Base-by-base conservation (phyloP, 2,113 vertebrate genomes). In the Larimichthys polyactis region DNA sequence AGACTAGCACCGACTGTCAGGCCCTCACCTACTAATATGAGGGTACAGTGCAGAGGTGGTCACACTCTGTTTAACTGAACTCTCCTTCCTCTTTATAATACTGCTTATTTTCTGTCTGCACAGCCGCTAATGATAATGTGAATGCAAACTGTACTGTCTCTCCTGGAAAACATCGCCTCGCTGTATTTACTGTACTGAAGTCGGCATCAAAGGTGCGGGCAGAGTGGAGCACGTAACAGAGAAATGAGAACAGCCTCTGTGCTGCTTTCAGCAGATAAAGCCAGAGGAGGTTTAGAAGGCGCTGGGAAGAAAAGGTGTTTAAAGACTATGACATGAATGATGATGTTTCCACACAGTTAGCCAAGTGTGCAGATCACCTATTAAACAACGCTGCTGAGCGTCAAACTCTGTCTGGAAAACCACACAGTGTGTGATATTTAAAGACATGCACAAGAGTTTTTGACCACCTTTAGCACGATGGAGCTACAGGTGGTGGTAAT, bases 101-200 rank as follows among this genome's bases (percentile, higher is more conserved):
- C 68, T 75, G 72, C 71, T 84, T 71, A 79, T 87, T 87, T 85
- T 68, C 51, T 65, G 68, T 87, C 79, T 82, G 81, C 9, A 19
- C 36, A 19, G 51, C 8, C 22, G 16, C 71, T 82, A 78, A 74
- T 81, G 77, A 78, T 63, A 63, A 79, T 75, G 58, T n/a, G 46
- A 84, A 58, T 11, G 44, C 51, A 63, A 69, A 32, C 7, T 9
- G 8, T 40, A 40, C 36, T 40, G 10, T 17, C 29, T 36, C 40
- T 68, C 54, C 44, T 64, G 71, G 59, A 72, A 79, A 79, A 74
- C 68, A 83, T 20, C 48, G 11, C 54, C 32, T 62, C 14, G 43
- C 63, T 24, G 29, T 40, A 40, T 9, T 66, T 40, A 29, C 59
- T 59, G 52, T 15, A 49, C 29, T 59, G 54, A 60, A 60, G 22